Conservation (phyloP, 1,140 invertebrate genomes). For the Megalonaias nervosa region DNA sequence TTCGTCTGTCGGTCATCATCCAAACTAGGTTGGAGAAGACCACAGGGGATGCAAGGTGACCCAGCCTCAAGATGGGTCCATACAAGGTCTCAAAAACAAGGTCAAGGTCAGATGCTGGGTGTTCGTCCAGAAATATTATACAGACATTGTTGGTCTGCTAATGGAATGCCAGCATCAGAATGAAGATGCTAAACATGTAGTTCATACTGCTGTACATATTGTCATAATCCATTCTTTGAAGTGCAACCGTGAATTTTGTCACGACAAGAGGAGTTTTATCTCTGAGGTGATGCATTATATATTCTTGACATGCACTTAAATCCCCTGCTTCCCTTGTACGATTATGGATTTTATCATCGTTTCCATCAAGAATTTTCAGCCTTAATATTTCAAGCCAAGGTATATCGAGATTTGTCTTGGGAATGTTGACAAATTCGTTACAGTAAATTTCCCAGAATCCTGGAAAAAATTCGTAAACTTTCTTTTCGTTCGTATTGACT, state of each 20-base stretch:
- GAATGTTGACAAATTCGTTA: no score
- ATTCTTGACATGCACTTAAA: no score
- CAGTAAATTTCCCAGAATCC: no score
- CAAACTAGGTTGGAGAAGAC: slow-evolving; percentile 48
- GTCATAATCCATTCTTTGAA: slow-evolving; percentile 60
- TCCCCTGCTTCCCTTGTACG: no score
- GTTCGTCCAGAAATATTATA: slow-evolving; percentile 59
- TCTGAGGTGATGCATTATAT: no score
- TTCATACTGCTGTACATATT: slow-evolving; percentile 66
- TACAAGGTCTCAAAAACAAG: slow-evolving; percentile 50
- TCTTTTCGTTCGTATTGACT: no score
- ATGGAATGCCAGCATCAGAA: slow-evolving; percentile 57
- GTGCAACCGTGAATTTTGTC: slow-evolving; percentile 38
- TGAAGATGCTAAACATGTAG: slow-evolving; percentile 62
- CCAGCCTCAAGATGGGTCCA: slow-evolving; percentile 33
- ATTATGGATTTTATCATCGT: no score
- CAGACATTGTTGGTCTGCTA: slow-evolving; percentile 41
- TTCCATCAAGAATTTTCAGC: no score
- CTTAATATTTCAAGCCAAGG: no score
- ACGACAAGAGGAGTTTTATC: no score
- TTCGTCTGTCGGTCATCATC: slow-evolving; percentile 53
- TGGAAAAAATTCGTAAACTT: no score
- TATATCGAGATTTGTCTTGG: no score
- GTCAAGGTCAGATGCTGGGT: slow-evolving; percentile 58
- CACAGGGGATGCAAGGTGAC: slow-evolving; percentile 18